Conservation (phyloP, 2,797 vertebrate species). For the Arnoldichthys spilopterus region DNA sequence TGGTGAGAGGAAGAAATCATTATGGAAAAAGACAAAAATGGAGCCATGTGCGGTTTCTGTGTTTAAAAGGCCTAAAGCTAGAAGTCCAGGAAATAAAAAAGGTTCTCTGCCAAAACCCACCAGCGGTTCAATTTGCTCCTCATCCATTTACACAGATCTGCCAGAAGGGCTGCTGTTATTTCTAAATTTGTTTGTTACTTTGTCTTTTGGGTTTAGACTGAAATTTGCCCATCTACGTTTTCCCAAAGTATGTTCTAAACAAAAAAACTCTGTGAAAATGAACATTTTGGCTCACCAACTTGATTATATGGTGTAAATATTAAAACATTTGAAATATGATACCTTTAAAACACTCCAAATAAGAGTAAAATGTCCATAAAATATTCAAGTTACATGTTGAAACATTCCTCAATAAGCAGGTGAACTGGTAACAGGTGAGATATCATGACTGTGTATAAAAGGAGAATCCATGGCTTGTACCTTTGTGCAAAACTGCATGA, state of each 20-base stretch:
- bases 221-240: neutral
- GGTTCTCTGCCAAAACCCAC: neutral
- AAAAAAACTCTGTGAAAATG: neutral
- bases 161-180: neutral
- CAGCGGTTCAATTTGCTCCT: neutral
- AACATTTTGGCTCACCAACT: too few species aligned
- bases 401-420: too few species aligned
- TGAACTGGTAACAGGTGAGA: too few species aligned
- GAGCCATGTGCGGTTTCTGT: slow-evolving; percentile 37
- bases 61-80: slow-evolving; percentile 22
- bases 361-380: too few species aligned
- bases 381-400: too few species aligned
- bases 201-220: neutral
- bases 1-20: slow-evolving; percentile 52
- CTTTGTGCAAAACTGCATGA: too few species aligned
- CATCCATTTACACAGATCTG: neutral
- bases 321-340: too few species aligned
- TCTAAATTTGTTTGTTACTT: neutral
- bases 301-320: too few species aligned
- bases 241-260: neutral
- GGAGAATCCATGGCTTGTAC: too few species aligned
- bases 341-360: too few species aligned
- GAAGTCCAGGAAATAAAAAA: too few species aligned
- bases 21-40: slow-evolving; percentile 37
- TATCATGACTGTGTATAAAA: too few species aligned